phyloP scores from a whole-genome alignment of 1,140 invertebrate genomes.

The Melanaphis sacchari region DNA sequence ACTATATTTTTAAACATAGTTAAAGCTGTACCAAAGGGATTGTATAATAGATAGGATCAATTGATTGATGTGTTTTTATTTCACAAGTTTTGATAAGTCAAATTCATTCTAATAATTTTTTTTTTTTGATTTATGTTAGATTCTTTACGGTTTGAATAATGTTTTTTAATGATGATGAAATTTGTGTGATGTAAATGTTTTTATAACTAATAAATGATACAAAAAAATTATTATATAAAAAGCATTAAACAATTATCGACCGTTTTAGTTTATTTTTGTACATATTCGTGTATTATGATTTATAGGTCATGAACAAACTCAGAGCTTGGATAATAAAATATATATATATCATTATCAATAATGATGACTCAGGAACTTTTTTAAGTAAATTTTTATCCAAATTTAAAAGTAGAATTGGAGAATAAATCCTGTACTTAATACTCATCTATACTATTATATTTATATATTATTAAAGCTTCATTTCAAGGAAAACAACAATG shows the following conservation, averaged over 20 bases:
- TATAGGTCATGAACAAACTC: constrained; percentile 1
- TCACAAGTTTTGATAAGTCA: neutral
- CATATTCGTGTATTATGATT: neutral
- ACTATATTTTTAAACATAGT: neutral
- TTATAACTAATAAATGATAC: neutral
- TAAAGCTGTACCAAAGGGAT: neutral
- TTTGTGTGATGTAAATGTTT: neutral
- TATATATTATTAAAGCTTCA: neutral
- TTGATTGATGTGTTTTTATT: neutral
- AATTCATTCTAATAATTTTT: neutral
- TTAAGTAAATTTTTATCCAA: neutral
- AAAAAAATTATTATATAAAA: neutral
- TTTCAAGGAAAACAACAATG: neutral
- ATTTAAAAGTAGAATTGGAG: neutral
- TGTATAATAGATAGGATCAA: neutral
- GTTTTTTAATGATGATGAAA: neutral
- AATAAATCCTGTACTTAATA: neutral
- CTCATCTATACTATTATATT: neutral
- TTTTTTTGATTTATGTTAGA: neutral
- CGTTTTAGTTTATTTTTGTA: neutral
- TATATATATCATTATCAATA: neutral
- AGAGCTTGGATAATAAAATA: neutral
- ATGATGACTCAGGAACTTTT: neutral
- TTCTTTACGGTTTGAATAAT: neutral
- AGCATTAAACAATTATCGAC: neutral